Base-by-base conservation (phyloP, 2,797 vertebrate species). In the Echeneis naucrates region DNA sequence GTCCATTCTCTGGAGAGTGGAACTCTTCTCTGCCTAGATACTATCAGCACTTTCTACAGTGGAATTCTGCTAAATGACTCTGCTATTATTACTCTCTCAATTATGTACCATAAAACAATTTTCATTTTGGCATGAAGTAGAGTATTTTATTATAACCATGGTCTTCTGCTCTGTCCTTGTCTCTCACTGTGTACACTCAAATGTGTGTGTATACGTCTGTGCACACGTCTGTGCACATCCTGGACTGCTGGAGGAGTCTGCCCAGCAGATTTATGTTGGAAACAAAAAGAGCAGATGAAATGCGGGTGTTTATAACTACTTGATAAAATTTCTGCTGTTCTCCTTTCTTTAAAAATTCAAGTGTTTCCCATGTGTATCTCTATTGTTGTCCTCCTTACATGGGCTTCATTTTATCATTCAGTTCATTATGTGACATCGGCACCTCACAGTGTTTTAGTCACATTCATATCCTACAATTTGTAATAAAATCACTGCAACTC, bases 91-190 rank as follows among this genome's bases (percentile, higher is more conserved):
- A 81, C 35, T 17, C 33, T 78, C n/a, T 68, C 64, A 65, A 64
- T 81, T 74, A 67, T 64, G 52, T 62, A 51, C 37, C 62, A 70
- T 73, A 51, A 76, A 71, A 47, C 47, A 32, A 71, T 82, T 80
- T 85, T 70, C 55, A 76, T 82, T 48, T 64, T 52, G 6, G 57
- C 66, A 19, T 53, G 67, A 58, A 68, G 37, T 60, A 26, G 19
- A 65, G 73, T 74, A 27, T 61, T 77, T 73, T 63, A 77, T 65
- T 42, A 48, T 52, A 65, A 48, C 35, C 59, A 37, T 24, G 7
- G 61, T 77, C 45, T 16, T 64, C 55, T 64, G 53, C 42, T 52
- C 21, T 54, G 72, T 75, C 51, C 33, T 62, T 32, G 40, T 81
- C 66, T 70, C 38, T 67, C 27, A 60, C 19, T 42, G 38, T 74